These are phyloP conservation scores for Lethocerus indicus DNA, from an alignment of 1,140 invertebrate genomes.

Conservation along the genomic window DNA sequence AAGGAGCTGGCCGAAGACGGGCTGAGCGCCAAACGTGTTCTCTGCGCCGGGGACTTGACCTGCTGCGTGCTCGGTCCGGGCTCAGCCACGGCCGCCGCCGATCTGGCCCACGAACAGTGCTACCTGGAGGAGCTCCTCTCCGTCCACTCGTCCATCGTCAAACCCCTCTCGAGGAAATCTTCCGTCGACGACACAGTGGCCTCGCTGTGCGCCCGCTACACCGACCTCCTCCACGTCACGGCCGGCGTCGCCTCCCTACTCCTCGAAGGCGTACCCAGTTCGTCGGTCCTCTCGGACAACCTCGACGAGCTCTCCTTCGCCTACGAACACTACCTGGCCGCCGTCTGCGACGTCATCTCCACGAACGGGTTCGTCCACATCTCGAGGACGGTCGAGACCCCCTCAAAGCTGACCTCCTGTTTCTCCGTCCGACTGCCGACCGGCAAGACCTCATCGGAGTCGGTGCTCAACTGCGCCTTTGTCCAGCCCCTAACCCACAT, in stretches of 20 bases:
- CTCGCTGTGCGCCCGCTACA: slow-evolving; percentile 27
- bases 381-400: slow-evolving; percentile 38
- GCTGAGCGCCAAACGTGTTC: too few species aligned
- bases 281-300: slow-evolving; percentile 33
- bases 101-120: slow-evolving; percentile 43
- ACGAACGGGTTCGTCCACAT: slow-evolving; percentile 51
- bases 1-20: too few species aligned
- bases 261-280: slow-evolving; percentile 10
- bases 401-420: slow-evolving; percentile 35
- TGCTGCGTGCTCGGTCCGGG: not conserved
- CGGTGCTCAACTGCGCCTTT: slow-evolving; percentile 35
- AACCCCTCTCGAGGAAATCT: slow-evolving; percentile 13
- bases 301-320: slow-evolving; percentile 41
- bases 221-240: slow-evolving; percentile 47
- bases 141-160: slow-evolving; percentile 23
- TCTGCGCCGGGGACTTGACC: slow-evolving; percentile 4
- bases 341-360: slow-evolving; percentile 51
- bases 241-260: slow-evolving; percentile 42
- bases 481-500: slow-evolving; percentile 37
- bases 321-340: slow-evolving; percentile 24
- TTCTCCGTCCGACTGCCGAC: slow-evolving; percentile 31
- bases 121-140: slow-evolving; percentile 47
- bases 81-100: slow-evolving; percentile 18
- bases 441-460: slow-evolving; percentile 32
- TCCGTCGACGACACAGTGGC: slow-evolving; percentile 13